Evolutionary conservation across 2,888 invertebrate genomes (phyloP).

Genomic region (Macaria liturata): DNA sequence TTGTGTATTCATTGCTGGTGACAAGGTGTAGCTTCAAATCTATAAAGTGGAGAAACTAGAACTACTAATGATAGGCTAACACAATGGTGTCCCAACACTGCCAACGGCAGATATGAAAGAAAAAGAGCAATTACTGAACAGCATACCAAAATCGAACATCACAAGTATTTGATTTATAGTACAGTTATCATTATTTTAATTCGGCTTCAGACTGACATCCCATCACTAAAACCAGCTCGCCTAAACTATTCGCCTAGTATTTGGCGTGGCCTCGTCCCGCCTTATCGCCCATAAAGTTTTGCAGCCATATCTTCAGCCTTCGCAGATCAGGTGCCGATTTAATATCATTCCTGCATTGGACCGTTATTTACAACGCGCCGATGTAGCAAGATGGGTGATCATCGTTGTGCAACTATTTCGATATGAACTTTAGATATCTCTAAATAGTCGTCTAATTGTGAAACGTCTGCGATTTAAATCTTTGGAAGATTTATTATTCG

Average conservation of each 20-base stretch:
- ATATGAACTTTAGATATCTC: constrained; percentile 20
- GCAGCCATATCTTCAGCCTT: constrained; percentile 42
- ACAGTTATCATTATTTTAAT: neutral
- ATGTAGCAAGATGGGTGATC: constrained; percentile 24
- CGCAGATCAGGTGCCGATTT: constrained; percentile 47
- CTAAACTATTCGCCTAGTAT: constrained; percentile 50
- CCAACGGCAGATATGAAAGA: too few species aligned
- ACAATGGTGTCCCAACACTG: too few species aligned
- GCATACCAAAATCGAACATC: too few species aligned
- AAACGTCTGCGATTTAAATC: neutral
- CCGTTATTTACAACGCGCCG: constrained; percentile 22
- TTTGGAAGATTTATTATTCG: neutral
- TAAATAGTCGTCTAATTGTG: constrained; percentile 12
- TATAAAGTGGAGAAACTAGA: too few species aligned
- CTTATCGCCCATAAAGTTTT: constrained; percentile 50
- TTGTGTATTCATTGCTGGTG: too few species aligned
- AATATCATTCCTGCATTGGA: constrained; percentile 40
- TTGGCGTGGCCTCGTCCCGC: constrained; percentile 53
- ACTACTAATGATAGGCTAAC: too few species aligned
- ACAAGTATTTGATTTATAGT: too few species aligned
- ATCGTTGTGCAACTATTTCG: constrained; percentile 24
- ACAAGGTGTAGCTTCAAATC: too few species aligned
- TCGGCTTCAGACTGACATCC: constrained; percentile 28
- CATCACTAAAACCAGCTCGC: constrained; percentile 48
- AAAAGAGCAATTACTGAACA: too few species aligned